These are phyloP conservation scores for Drosophila sturtevanti DNA, from an alignment of 1,140 invertebrate genomes.

Conservation along the genomic window DNA sequence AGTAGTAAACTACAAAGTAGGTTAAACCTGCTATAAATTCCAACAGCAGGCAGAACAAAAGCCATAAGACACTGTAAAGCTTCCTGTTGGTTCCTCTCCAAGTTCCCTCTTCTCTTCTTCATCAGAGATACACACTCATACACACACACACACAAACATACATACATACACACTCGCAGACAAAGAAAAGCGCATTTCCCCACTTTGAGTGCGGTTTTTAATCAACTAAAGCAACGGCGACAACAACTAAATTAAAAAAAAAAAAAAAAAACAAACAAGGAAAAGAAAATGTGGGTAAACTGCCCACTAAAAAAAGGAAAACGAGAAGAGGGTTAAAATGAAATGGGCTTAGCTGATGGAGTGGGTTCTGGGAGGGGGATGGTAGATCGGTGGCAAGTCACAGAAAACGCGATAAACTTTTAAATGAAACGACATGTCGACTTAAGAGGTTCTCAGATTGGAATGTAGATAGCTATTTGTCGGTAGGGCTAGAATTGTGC, in stretches of 20 bases:
- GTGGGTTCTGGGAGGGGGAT: neutral
- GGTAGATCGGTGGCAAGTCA: neutral
- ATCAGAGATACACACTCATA: constrained; percentile 5
- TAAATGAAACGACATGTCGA: constrained; percentile 60
- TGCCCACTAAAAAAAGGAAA: constrained; percentile 47
- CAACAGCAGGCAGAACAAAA: constrained; percentile 64
- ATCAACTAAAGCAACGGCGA: constrained; percentile 64
- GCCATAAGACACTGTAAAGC: constrained; percentile 59
- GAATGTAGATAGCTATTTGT: constrained; percentile 18
- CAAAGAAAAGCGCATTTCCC: constrained; percentile 58
- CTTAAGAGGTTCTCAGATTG: constrained; percentile 45
- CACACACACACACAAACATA: neutral
- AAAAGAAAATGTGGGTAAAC: constrained; percentile 26
- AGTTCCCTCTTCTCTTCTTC: neutral
- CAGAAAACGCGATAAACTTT: constrained; percentile 52
- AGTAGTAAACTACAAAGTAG: constrained; percentile 43
- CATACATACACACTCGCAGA: constrained; percentile 2
- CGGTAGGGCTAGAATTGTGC: neutral
- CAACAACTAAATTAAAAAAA: constrained; percentile 67
- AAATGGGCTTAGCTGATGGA: neutral
- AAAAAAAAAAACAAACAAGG: constrained; percentile 1
- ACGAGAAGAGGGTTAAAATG: constrained; percentile 11
- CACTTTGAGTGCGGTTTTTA: constrained; percentile 69
- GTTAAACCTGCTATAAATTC: constrained; percentile 80
- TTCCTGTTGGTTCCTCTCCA: constrained; percentile 1